phyloP scores from a whole-genome alignment of 2,888 invertebrate genomes.

The Dolomedes plantarius region DNA sequence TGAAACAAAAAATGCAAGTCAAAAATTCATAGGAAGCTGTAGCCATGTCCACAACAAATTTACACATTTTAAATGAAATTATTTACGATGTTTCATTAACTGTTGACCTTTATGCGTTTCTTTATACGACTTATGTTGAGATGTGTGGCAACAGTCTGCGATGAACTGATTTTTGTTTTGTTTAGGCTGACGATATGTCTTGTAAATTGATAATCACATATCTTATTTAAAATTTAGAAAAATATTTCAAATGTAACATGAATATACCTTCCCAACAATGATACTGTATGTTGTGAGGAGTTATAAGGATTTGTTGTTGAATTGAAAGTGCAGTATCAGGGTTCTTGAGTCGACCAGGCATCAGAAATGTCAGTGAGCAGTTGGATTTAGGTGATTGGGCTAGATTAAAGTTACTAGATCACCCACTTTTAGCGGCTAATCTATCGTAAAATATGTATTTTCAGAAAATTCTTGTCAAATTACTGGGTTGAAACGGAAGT shows the following conservation, averaged over 20 bases:
- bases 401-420: slow-evolving; percentile 40
- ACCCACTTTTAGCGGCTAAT: background rate
- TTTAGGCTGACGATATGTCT: background rate
- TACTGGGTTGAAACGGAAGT: background rate
- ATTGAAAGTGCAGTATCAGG: background rate
- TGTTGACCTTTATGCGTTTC: background rate
- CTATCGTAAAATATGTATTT: background rate
- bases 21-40: too few relatives aligned
- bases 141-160: slow-evolving; percentile 4
- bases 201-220: background rate
- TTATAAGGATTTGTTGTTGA: background rate
- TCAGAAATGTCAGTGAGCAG: slow-evolving; percentile 46
- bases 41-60: too few relatives aligned
- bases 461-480: background rate
- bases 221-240: background rate
- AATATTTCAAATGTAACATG: background rate
- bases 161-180: slow-evolving; percentile 16
- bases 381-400: slow-evolving; percentile 43
- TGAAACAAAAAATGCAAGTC: too few relatives aligned
- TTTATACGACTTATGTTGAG: background rate
- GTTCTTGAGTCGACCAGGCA: background rate
- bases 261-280: background rate
- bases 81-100: too few relatives aligned
- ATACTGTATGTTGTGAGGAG: background rate
- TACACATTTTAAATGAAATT: too few relatives aligned